Base-by-base conservation (phyloP, 2,113 vertebrate species). In the Pteruthius melanotis region DNA sequence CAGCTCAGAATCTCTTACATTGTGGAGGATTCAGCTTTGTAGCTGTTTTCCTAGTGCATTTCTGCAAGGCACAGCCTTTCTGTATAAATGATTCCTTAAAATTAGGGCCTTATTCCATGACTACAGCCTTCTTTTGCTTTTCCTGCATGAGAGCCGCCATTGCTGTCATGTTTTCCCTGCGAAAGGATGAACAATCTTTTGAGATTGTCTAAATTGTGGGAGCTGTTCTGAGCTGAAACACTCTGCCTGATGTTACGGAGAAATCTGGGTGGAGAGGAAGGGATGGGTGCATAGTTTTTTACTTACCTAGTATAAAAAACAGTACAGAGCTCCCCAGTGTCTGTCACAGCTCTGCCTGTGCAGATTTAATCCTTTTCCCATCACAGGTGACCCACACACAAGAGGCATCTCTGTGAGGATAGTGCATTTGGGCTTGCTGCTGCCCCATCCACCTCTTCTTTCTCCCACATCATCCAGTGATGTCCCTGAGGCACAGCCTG, bases 381-480 rank as follows among this genome's bases (percentile, higher is more conserved):
- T 70, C 40, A 12, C 13, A 28, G 27, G 4, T 54, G 19, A 50
- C 16, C 6, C 40, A 35, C 35, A 39, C 27, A 6, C 6, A 87
- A 52, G 69, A 63, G 33, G 5, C 0, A 0, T 35, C 33, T 66
- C 37, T 39, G 15, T 24, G 52, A 4, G 37, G 35, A 10, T 2
- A 42, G 5, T 42, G 19, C 39, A 9, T 72, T 63, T 21, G 47
- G 40, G 13, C 15, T 88, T 65, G 28, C 28, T 92, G 71, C 30
- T 90, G 47, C 35, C 42, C 33, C 27, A 9, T 47, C 18, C 27
- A 35, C 24, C 30, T 74, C 35, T 77, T 37, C 16, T 56, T 80
- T 69, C n/a, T 70, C 27, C 45, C 3, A 4, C 16, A 1, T 27
- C 0, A 1, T 33, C 13, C 22, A 26, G 33, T 12, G 47, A 39